Evolutionary conservation across 1,140 invertebrate species (phyloP).

Genomic region (Octopus sinensis): DNA sequence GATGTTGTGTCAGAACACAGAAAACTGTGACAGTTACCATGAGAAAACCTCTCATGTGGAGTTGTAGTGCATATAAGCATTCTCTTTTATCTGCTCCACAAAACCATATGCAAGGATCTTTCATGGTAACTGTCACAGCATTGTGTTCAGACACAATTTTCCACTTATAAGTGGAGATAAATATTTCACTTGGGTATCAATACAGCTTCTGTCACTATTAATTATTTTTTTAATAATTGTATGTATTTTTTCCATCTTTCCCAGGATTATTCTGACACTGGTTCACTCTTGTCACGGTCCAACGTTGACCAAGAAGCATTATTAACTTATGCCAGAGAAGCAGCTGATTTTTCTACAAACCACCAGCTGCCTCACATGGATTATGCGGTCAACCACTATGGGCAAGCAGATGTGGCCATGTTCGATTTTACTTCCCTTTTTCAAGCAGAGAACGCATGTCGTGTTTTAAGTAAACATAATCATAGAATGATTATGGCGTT

Average conservation of each 20-base stretch:
- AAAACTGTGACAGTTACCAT: too few relatives aligned
- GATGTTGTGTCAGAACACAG: too few relatives aligned
- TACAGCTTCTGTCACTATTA: too few relatives aligned
- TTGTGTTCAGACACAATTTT: too few relatives aligned
- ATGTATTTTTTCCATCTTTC: constrained; percentile 21
- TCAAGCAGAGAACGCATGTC: constrained; percentile 87
- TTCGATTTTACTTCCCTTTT: constrained; percentile 99
- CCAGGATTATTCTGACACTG: constrained; percentile 86
- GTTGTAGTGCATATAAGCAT: too few relatives aligned
- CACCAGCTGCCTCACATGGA: constrained; percentile 84
- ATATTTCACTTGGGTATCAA: too few relatives aligned
- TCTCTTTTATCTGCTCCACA: too few relatives aligned
- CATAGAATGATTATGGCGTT: constrained; percentile 80
- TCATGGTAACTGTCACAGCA: too few relatives aligned
- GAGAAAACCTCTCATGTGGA: too few relatives aligned
- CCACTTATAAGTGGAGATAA: too few relatives aligned
- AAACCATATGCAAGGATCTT: too few relatives aligned
- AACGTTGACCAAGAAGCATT: constrained; percentile 86
- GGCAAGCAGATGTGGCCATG: constrained; percentile 96
- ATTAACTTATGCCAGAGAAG: constrained; percentile 84
- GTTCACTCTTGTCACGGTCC: constrained; percentile 76
- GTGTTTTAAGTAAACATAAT: constrained; percentile 74
- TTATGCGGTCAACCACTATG: constrained; percentile 97
- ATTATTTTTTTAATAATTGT: neutral
- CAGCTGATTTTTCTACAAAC: constrained; percentile 92